A percentile compares a stretch with the other conserved stretches of the same genome.
These are phyloP conservation scores for Acestrorhynchus altus DNA, from an alignment of 2,797 vertebrate species.

Conservation along the genomic window DNA sequence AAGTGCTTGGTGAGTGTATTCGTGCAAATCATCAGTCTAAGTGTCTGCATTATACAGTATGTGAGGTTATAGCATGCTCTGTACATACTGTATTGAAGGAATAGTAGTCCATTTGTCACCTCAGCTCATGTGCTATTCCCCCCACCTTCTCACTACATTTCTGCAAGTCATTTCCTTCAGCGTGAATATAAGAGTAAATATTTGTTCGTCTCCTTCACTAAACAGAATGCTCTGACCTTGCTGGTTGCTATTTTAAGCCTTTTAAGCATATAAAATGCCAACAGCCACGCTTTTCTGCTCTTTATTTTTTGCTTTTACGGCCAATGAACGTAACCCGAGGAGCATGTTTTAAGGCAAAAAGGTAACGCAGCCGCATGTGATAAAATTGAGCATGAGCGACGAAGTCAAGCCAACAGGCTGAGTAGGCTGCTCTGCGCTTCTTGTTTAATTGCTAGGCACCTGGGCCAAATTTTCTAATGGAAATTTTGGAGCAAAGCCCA, in stretches of 20 bases:
- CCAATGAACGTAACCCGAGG: constrained; percentile 28
- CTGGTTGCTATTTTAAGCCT: constrained; percentile 28
- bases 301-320: constrained; percentile 5
- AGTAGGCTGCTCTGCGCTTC: constrained; percentile 38
- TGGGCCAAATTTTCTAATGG: constrained; percentile 81
- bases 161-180: constrained; percentile 17
- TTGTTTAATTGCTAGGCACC: constrained; percentile 78
- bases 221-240: constrained; percentile 31
- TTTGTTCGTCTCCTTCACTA: constrained; percentile 31
- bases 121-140: constrained; percentile 23
- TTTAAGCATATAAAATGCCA: constrained; percentile 12
- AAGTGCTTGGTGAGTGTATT: background rate
- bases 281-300: background rate
- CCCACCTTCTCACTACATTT: background rate
- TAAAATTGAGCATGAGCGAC: constrained; percentile 46
- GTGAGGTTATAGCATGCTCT: background rate
- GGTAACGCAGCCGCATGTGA: constrained; percentile 18
- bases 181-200: constrained; percentile 46
- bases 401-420: constrained; percentile 47
- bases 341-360: constrained; percentile 33
- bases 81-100: background rate
- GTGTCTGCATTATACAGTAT: no score
- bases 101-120: background rate
- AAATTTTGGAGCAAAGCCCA: constrained; percentile 77
- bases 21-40: background rate